These are phyloP conservation scores for Metacarcinus magister DNA, from an alignment of 2,888 invertebrate species.

Conservation along the genomic window DNA sequence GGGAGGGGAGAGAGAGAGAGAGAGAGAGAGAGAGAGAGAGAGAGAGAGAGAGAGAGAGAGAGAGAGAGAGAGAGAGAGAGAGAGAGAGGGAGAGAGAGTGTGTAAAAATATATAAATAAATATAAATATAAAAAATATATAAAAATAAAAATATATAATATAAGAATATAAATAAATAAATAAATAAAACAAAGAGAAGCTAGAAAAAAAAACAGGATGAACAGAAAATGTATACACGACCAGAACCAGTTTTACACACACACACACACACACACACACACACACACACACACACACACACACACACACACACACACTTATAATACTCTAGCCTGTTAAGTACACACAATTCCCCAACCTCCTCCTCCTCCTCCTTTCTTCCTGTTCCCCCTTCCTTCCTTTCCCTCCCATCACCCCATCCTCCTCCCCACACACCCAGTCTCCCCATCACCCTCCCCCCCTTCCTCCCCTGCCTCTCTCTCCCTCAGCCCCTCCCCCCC, in stretches of 20 bases:
- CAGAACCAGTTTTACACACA: neutral
- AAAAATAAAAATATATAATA: too few species aligned
- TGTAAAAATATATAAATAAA: too few species aligned
- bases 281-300: neutral
- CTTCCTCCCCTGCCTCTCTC: neutral
- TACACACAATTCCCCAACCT: neutral
- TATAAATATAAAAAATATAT: too few species aligned
- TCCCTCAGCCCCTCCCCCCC: neutral
- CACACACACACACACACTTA: neutral
- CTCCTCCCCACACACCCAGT: neutral
- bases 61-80: too few species aligned
- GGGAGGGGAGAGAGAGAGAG: conserved; percentile 33
- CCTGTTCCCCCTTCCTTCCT: neutral
- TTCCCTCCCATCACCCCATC: neutral
- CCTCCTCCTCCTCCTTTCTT: neutral
- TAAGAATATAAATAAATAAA: too few species aligned
- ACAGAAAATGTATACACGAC: neutral
- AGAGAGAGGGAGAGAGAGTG: too few species aligned
- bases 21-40: neutral
- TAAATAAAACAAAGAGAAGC: too few species aligned
- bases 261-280: too few species aligned
- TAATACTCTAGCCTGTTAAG: neutral
- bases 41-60: too few species aligned
- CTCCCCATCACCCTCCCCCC: neutral
- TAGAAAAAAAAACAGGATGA: neutral